These are phyloP conservation scores for Paratrypauchen microcephalus DNA, from an alignment of 2,797 vertebrate species.

Conservation along the genomic window DNA sequence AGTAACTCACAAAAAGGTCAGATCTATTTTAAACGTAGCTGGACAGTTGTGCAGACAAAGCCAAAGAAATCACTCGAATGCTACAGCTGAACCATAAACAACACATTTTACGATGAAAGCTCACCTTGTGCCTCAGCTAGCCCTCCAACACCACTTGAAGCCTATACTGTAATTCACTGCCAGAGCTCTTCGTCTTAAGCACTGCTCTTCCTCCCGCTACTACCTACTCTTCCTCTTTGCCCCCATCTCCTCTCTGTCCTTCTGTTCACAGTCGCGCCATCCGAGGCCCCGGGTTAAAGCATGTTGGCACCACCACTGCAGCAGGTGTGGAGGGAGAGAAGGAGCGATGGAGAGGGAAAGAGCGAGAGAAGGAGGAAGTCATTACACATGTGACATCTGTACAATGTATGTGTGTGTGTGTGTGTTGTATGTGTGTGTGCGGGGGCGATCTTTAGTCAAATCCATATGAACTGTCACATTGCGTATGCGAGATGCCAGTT, in stretches of 20 bases:
- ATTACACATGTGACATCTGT: slow-evolving; percentile 52
- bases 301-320: slow-evolving; percentile 58
- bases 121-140: not conserved
- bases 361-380: slow-evolving; percentile 28
- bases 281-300: slow-evolving; percentile 62
- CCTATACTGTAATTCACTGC: slow-evolving; percentile 7
- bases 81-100: not conserved
- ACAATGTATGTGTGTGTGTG: slow-evolving; percentile 18
- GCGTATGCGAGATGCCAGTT: slow-evolving; percentile 23
- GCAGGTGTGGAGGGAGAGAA: slow-evolving; percentile 47
- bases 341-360: slow-evolving; percentile 18
- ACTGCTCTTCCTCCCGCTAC: slow-evolving; percentile 31
- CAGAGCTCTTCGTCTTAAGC: slow-evolving; percentile 30
- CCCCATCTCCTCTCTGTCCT: slow-evolving; percentile 32
- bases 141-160: not conserved
- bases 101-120: not conserved
- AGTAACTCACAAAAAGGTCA: not conserved
- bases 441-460: slow-evolving; percentile 30
- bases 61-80: not conserved
- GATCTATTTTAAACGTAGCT: not conserved
- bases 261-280: slow-evolving; percentile 59
- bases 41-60: not conserved
- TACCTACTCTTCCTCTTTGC: slow-evolving; percentile 23
- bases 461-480: slow-evolving; percentile 45
- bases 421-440: not conserved